A percentile compares a stretch with the other conserved stretches of the same genome.
These are phyloP conservation scores for Tinea semifulvella DNA, from an alignment of 2,888 invertebrate genomes.

Conservation along the genomic window DNA sequence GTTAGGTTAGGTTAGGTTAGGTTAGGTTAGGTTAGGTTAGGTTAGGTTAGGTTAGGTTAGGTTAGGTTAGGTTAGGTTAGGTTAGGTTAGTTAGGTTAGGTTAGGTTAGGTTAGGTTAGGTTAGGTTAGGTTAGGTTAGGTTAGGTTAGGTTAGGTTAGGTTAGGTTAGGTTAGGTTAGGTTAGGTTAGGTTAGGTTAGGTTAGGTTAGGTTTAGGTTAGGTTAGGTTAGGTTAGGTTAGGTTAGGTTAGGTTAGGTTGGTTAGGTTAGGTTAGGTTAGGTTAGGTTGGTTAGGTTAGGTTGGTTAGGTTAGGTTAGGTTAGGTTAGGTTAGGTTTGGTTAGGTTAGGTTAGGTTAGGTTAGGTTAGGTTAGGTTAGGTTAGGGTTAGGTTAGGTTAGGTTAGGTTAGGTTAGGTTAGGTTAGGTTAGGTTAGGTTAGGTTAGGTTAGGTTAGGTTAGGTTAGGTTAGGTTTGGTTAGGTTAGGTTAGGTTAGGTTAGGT, in stretches of 20 bases:
- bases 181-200: slow-evolving; percentile 18
- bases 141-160: neutral
- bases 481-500: slow-evolving; percentile 19
- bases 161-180: slow-evolving; percentile 17
- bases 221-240: slow-evolving; percentile 22
- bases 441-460: slow-evolving; percentile 22
- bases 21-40: slow-evolving; percentile 5
- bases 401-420: slow-evolving; percentile 23
- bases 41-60: slow-evolving; percentile 5
- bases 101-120: slow-evolving; percentile 5
- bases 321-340: slow-evolving; percentile 23
- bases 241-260: slow-evolving; percentile 23
- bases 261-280: slow-evolving; percentile 23
- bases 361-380: slow-evolving; percentile 23
- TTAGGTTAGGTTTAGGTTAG: slow-evolving; percentile 22
- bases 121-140: slow-evolving; percentile 7
- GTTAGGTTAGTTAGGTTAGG: slow-evolving; percentile 1
- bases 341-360: slow-evolving; percentile 24
- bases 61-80: slow-evolving; percentile 5
- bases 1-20: slow-evolving; percentile 5
- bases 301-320: slow-evolving; percentile 24
- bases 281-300: slow-evolving; percentile 23
- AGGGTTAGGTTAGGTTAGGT: slow-evolving; percentile 23
- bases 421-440: slow-evolving; percentile 24
- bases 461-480: slow-evolving; percentile 24